These are phyloP conservation scores for Prosopocoilus inquinatus DNA, from an alignment of 2,888 invertebrate genomes.

Conservation along the genomic window DNA sequence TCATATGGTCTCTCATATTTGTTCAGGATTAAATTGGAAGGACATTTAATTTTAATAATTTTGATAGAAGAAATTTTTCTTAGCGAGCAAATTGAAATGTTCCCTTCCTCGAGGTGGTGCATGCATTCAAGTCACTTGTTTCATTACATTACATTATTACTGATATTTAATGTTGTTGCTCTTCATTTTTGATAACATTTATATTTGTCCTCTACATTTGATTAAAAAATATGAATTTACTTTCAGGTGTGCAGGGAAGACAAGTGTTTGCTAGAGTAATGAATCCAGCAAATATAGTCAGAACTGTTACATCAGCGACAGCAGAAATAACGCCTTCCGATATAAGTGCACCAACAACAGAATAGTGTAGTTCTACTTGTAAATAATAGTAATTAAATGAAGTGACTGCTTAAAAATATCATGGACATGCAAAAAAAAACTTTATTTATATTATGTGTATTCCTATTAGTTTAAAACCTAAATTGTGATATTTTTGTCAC, in stretches of 20 bases:
- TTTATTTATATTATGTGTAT: slow-evolving; percentile 3
- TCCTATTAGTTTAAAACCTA: neutral
- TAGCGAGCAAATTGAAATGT: no score
- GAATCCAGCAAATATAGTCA: slow-evolving; percentile 42
- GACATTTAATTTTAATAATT: no score
- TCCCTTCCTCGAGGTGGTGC: no score
- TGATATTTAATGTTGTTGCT: no score
- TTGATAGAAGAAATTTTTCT: no score
- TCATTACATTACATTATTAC: no score
- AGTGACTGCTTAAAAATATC: slow-evolving; percentile 7
- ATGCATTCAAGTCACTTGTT: no score
- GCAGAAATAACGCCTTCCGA: slow-evolving; percentile 13
- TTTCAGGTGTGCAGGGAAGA: slow-evolving; percentile 28
- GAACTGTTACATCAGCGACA: slow-evolving; percentile 17
- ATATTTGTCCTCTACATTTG: no score
- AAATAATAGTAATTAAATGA: slow-evolving; percentile 2
- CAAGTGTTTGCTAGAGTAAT: slow-evolving; percentile 55
- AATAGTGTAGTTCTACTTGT: slow-evolving; percentile 11
- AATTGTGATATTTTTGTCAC: slow-evolving; percentile 30
- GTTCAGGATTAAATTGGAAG: no score
- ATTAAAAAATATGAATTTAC: neutral
- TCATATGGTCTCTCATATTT: no score
- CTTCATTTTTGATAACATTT: no score
- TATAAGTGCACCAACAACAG: slow-evolving; percentile 16
- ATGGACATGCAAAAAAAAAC: neutral